These are phyloP conservation scores for Hyaena hyaena DNA, from an alignment of 2,113 vertebrate genomes.

Conservation along the genomic window DNA sequence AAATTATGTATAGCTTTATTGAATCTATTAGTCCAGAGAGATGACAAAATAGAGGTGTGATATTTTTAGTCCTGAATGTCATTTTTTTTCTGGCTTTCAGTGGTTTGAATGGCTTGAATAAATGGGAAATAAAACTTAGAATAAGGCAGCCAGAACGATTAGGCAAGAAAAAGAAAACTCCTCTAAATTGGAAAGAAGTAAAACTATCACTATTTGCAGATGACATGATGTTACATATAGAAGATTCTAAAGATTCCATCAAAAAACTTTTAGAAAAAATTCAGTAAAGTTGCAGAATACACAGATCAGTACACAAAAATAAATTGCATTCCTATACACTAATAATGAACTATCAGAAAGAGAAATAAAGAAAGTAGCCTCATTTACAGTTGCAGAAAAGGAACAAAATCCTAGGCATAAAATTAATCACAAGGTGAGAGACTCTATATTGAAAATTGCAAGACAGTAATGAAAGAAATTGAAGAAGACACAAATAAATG, in stretches of 20 bases:
- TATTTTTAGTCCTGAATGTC: background rate
- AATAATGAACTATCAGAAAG: background rate
- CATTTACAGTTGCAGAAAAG: background rate
- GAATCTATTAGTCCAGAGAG: background rate
- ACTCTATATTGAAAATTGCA: background rate
- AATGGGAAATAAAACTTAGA: conserved; percentile 16
- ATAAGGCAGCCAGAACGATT: background rate
- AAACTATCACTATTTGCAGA: background rate
- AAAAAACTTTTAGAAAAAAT: background rate
- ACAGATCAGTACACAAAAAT: background rate
- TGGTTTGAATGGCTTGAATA: background rate
- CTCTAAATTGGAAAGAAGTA: background rate
- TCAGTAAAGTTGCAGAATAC: background rate
- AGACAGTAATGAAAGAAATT: background rate
- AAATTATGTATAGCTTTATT: background rate
- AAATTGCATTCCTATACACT: background rate
- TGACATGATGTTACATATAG: background rate
- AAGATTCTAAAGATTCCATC: background rate
- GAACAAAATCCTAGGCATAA: background rate
- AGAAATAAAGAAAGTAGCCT: background rate
- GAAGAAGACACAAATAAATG: background rate
- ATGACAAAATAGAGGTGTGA: background rate
- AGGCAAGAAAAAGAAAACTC: background rate
- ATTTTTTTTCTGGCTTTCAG: background rate
- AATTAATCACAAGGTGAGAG: background rate